Evolutionary conservation across 2,797 vertebrate species (phyloP).

Genomic region (Protonibea diacanthus): DNA sequence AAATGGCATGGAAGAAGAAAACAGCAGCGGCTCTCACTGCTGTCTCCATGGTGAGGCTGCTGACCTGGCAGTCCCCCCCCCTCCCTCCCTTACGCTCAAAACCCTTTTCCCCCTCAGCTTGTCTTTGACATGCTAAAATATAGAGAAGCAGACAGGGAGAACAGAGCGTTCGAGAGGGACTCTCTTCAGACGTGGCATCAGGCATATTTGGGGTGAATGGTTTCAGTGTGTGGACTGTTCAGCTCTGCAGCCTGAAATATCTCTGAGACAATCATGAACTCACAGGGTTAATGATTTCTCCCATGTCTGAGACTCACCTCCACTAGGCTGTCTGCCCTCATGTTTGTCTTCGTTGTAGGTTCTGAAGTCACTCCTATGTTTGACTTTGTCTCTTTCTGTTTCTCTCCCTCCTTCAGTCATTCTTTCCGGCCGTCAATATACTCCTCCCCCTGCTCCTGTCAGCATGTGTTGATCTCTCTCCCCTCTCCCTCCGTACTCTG

Average conservation of each 20-base stretch:
- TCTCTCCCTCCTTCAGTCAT: slow-evolving; percentile 72
- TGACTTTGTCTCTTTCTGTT: slow-evolving; percentile 67
- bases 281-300: slow-evolving; percentile 75
- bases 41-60: slow-evolving; percentile 83
- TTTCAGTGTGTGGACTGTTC: slow-evolving; percentile 26
- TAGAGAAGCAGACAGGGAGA: slow-evolving; percentile 49
- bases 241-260: slow-evolving; percentile 29
- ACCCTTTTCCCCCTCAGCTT: slow-evolving; percentile 37
- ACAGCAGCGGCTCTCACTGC: slow-evolving; percentile 69
- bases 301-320: slow-evolving; percentile 61
- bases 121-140: slow-evolving; percentile 74
- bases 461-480: slow-evolving; percentile 70
- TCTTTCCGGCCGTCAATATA: slow-evolving; percentile 75
- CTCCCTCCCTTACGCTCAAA: slow-evolving; percentile 3
- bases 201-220: slow-evolving; percentile 30
- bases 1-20: slow-evolving; percentile 65
- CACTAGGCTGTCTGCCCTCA: slow-evolving; percentile 56
- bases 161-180: slow-evolving; percentile 37
- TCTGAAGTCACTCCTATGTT: slow-evolving; percentile 77
- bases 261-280: slow-evolving; percentile 68
- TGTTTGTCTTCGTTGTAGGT: slow-evolving; percentile 72
- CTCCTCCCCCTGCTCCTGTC: slow-evolving; percentile 70
- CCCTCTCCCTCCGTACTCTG: slow-evolving; percentile 48
- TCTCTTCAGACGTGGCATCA: slow-evolving; percentile 55
- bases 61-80: slow-evolving; percentile 76